Percentiles rank a stretch among this genome's conserved stretches.
phyloP scores from a whole-genome alignment of 2,113 vertebrate species.

The Pseudolaguvia tuberculata region DNA sequence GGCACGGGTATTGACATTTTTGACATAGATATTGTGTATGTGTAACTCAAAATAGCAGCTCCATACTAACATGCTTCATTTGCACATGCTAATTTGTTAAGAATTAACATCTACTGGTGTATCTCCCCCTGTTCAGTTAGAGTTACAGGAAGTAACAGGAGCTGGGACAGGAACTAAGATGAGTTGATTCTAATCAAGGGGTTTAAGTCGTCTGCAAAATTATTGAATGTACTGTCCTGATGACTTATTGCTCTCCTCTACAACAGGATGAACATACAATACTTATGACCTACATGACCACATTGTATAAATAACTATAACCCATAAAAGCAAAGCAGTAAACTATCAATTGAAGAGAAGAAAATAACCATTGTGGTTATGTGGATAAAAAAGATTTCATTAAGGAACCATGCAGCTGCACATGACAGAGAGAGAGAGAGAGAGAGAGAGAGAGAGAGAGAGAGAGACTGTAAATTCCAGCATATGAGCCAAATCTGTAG shows the following conservation, averaged over 20 bases:
- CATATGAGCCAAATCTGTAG: neutral
- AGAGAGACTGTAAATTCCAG: constrained; percentile 30
- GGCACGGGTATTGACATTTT: too few species aligned
- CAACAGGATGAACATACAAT: constrained; percentile 51
- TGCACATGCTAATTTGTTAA: constrained; percentile 27
- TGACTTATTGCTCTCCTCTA: neutral
- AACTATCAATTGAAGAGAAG: neutral
- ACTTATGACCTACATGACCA: constrained; percentile 43
- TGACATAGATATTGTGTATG: neutral
- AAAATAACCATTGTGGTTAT: constrained; percentile 8
- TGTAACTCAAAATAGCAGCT: neutral
- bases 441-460: neutral
- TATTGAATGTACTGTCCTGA: constrained; percentile 1
- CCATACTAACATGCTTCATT: neutral
- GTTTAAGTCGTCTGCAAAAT: constrained; percentile 5
- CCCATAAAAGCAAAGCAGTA: constrained; percentile 46
- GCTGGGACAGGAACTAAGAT: neutral
- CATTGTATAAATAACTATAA: constrained; percentile 36
- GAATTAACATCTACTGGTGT: constrained; percentile 11
- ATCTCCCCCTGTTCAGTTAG: neutral
- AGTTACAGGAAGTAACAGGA: neutral
- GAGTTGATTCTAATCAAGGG: constrained; percentile 3
- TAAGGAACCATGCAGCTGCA: neutral
- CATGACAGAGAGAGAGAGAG: too few species aligned
- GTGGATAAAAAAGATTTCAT: neutral